Evolutionary conservation across 2,113 vertebrate species (phyloP).

Genomic region (Phasianus colchicus): DNA sequence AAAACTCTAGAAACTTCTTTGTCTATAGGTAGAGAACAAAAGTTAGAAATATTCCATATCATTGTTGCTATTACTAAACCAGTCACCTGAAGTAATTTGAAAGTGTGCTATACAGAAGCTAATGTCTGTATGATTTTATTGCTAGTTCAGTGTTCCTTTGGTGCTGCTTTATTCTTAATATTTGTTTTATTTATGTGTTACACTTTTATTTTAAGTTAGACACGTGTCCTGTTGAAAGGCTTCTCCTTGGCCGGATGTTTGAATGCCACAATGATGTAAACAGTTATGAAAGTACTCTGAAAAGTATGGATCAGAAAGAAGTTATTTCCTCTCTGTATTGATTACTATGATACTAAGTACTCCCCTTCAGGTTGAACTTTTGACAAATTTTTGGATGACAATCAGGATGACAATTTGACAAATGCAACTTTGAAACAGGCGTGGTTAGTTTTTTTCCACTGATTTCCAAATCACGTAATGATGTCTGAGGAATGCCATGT

Average conservation of each 20-base stretch:
- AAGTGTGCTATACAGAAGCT: background rate
- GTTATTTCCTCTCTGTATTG: background rate
- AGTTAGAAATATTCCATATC: background rate
- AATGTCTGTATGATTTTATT: background rate
- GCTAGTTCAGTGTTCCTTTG: background rate
- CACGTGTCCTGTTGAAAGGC: background rate
- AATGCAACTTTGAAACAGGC: background rate
- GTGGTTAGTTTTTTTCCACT: background rate
- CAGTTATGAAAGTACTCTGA: background rate
- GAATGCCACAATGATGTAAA: background rate
- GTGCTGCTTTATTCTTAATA: background rate
- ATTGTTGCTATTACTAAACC: background rate
- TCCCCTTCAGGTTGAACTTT: background rate
- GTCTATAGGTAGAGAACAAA: background rate
- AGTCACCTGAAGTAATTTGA: background rate
- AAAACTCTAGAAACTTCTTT: background rate
- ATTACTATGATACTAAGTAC: background rate
- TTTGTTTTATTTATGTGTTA: background rate
- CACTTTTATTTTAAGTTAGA: background rate
- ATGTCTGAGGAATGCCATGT: background rate
- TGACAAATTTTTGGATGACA: background rate
- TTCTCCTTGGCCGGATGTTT: background rate
- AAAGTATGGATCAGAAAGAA: background rate
- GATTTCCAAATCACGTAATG: too few relatives aligned
- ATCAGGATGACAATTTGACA: too few relatives aligned